Conservation (phyloP, 2,888 invertebrate species). For the Amiota minor region DNA sequence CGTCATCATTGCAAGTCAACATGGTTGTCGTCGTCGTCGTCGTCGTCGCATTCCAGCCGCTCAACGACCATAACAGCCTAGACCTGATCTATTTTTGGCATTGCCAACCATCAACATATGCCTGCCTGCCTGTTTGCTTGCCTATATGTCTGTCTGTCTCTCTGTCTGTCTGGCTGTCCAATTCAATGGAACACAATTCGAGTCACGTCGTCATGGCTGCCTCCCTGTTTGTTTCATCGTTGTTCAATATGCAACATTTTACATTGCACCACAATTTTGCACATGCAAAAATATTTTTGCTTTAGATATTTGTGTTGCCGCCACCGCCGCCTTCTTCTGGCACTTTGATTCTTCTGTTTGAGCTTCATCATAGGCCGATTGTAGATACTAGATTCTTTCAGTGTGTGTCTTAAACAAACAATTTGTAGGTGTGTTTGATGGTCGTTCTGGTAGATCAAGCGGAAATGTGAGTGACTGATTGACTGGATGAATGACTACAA, state of each 20-base stretch:
- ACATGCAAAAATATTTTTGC: slow-evolving; percentile 32
- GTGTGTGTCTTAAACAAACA: slow-evolving; percentile 32
- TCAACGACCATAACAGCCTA: slow-evolving; percentile 67
- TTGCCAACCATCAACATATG: slow-evolving; percentile 29
- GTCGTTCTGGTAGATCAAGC: slow-evolving; percentile 69
- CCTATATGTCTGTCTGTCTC: too few relatives aligned
- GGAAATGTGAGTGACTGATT: slow-evolving; percentile 66
- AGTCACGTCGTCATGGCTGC: background rate
- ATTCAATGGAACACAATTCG: background rate
- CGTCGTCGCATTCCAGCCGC: slow-evolving; percentile 55
- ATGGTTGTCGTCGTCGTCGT: slow-evolving; percentile 13
- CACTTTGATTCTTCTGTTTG: background rate
- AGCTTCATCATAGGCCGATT: background rate
- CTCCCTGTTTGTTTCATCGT: background rate
- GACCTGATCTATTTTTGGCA: slow-evolving; percentile 67
- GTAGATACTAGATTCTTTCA: slow-evolving; percentile 10
- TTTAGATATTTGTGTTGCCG: slow-evolving; percentile 9
- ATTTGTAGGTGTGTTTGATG: slow-evolving; percentile 53
- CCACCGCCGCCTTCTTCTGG: background rate
- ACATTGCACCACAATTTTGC: slow-evolving; percentile 5
- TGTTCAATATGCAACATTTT: background rate
- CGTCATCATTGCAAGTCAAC: slow-evolving; percentile 30
- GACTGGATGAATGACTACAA: slow-evolving; percentile 45
- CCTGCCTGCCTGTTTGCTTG: slow-evolving; percentile 12
- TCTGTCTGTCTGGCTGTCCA: slow-evolving; percentile 9